Conservation (phyloP, 2,113 vertebrate genomes). For the Cyphomyrus plagiostoma region DNA sequence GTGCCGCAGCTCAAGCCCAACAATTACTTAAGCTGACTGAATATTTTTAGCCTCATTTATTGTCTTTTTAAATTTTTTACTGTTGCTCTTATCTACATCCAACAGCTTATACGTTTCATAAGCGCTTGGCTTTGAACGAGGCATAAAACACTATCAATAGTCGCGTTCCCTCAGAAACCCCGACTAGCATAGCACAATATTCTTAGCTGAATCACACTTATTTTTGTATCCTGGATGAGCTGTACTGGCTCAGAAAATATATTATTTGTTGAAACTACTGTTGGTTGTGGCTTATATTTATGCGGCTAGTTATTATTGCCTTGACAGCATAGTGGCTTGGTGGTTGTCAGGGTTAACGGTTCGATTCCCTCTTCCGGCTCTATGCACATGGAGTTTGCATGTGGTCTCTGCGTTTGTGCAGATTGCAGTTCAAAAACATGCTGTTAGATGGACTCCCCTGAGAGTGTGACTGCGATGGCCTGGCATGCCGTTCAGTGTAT, state of each 20-base stretch:
- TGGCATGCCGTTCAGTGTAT: not conserved
- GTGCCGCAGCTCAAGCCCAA: not conserved
- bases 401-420: not conserved
- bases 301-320: not conserved
- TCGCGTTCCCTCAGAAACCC: not conserved
- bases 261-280: not conserved
- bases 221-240: not conserved
- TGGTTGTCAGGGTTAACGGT: not conserved
- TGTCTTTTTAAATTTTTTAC: not conserved
- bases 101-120: not conserved
- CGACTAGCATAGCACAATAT: not conserved
- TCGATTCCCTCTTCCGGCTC: not conserved
- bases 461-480: not conserved
- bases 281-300: not conserved
- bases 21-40: not conserved
- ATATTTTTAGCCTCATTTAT: not conserved
- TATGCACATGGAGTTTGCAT: not conserved
- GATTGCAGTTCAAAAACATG: not conserved
- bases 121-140: not conserved
- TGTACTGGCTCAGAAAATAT: not conserved
- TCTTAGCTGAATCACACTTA: not conserved
- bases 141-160: not conserved
- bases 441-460: not conserved
- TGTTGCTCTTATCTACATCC: not conserved
- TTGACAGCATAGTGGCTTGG: not conserved